These are phyloP conservation scores for Chaenocephalus aceratus DNA, from an alignment of 2,113 vertebrate species.

Conservation along the genomic window DNA sequence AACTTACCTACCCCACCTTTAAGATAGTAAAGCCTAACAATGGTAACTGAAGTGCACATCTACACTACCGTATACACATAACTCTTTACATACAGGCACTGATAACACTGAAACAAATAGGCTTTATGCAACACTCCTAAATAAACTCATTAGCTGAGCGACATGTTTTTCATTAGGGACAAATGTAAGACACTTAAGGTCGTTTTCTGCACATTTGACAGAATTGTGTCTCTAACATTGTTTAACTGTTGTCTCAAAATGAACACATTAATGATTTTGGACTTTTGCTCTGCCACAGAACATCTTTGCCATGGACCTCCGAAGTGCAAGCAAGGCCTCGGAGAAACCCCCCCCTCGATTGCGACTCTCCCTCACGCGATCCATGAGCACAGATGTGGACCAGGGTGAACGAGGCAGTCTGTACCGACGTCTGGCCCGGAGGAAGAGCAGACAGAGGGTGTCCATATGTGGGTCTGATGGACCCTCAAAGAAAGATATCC, in stretches of 20 bases:
- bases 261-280: background rate
- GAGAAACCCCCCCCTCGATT: conserved; percentile 84
- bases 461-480: conserved; percentile 25
- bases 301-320: conserved; percentile 95
- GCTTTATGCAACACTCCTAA: background rate
- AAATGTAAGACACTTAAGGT: background rate
- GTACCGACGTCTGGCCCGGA: conserved; percentile 73
- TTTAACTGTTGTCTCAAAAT: background rate
- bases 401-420: conserved; percentile 65
- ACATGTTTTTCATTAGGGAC: background rate
- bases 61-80: background rate
- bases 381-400: conserved; percentile 80
- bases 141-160: background rate
- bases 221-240: background rate
- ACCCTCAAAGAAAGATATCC: conserved; percentile 31
- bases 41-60: background rate
- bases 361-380: conserved; percentile 84
- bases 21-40: background rate
- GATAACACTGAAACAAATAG: background rate
- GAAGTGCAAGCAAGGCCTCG: conserved; percentile 88
- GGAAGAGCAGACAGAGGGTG: conserved; percentile 62
- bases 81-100: background rate
- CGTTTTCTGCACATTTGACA: background rate
- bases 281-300: conserved; percentile 78
- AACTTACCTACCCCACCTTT: too few relatives aligned